These are phyloP conservation scores for Tricholaema leucomelas DNA, from an alignment of 2,113 vertebrate species.

Conservation along the genomic window DNA sequence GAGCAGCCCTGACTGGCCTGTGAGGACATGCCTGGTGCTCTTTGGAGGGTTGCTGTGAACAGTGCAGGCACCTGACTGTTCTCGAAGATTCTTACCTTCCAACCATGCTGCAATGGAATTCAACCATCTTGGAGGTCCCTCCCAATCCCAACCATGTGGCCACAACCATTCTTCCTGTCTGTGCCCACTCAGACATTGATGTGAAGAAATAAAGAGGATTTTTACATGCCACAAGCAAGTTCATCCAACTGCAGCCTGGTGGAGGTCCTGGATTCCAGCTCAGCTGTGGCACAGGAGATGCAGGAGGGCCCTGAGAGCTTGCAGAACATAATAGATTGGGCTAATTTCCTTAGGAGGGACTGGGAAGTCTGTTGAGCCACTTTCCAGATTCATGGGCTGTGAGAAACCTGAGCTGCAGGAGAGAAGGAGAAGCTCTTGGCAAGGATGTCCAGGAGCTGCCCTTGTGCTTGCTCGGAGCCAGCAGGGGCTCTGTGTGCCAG, in stretches of 20 bases:
- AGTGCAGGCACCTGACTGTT: neutral
- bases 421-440: neutral
- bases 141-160: neutral
- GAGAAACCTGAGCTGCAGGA: neutral
- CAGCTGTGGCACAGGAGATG: neutral
- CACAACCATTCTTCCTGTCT: neutral
- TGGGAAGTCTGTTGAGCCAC: neutral
- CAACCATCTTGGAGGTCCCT: too few relatives aligned
- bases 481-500: neutral
- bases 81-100: neutral
- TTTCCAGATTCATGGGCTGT: neutral
- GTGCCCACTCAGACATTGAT: neutral
- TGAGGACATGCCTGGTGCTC: neutral
- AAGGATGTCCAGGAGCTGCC: neutral
- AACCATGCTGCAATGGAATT: neutral
- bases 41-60: neutral
- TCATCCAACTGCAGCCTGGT: neutral
- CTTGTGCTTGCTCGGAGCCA: neutral
- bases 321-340: neutral
- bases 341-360: neutral
- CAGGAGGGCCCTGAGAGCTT: neutral
- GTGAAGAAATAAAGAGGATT: neutral
- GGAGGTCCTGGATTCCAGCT: neutral
- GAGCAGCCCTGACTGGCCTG: neutral
- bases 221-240: neutral